These are phyloP conservation scores for Synergus gifuensis DNA, from an alignment of 2,888 invertebrate species.

Conservation along the genomic window DNA sequence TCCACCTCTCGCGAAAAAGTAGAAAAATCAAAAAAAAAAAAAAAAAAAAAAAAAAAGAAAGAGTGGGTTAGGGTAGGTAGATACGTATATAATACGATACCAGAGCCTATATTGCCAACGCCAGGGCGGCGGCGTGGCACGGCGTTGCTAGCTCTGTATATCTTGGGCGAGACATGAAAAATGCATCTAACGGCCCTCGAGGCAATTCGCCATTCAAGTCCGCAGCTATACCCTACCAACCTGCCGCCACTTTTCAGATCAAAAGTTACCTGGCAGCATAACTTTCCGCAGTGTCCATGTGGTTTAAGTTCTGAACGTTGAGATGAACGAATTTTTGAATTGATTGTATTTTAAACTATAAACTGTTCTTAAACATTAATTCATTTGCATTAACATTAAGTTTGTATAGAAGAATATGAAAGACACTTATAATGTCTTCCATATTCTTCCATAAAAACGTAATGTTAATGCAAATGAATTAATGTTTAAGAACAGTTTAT, in stretches of 20 bases:
- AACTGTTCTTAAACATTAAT: no score
- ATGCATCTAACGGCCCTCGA: constrained; percentile 73
- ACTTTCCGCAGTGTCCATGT: constrained; percentile 54
- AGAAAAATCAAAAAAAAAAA: background rate
- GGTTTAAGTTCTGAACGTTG: no score
- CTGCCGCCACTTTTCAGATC: constrained; percentile 75
- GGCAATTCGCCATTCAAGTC: constrained; percentile 73
- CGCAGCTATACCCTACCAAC: constrained; percentile 66
- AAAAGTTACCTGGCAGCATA: constrained; percentile 72
- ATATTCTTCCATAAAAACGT: no score
- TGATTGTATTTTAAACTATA: no score
- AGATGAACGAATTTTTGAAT: no score
- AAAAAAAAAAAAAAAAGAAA: background rate
- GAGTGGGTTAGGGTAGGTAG: constrained; percentile 47
- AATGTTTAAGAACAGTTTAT: no score
- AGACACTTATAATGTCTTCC: no score
- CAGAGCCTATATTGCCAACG: constrained; percentile 41
- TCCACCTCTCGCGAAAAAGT: constrained; percentile 2
- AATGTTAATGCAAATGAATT: no score
- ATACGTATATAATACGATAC: constrained; percentile 49
- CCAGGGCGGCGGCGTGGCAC: constrained; percentile 38
- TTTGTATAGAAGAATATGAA: no score
- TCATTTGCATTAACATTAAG: no score
- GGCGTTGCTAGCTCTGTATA: constrained; percentile 58
- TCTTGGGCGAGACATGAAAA: constrained; percentile 74